Percentiles rank a stretch among this genome's conserved stretches.
These are phyloP conservation scores for Montipora capitata DNA, from an alignment of 92 coral and sea anemone genomes.

Conservation along the genomic window DNA sequence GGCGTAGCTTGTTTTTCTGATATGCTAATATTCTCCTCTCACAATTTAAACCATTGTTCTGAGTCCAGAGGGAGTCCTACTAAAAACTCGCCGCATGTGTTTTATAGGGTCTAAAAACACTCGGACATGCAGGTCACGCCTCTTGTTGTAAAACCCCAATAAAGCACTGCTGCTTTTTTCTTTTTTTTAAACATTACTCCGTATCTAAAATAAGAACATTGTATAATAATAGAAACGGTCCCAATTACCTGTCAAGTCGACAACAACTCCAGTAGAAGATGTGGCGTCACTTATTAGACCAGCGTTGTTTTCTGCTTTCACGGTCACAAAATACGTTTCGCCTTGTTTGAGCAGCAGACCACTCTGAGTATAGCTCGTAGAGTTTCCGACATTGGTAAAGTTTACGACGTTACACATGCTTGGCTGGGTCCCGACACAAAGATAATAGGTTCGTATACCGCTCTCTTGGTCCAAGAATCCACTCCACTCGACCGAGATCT, in stretches of 20 bases:
- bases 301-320: slow-evolving; percentile 86
- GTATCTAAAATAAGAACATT: no score
- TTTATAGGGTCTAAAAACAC: no score
- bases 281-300: slow-evolving; percentile 74
- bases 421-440: slow-evolving; percentile 87
- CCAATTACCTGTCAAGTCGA: slow-evolving; percentile 91
- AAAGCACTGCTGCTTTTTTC: no score
- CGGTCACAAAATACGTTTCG: slow-evolving; percentile 84
- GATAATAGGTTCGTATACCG: slow-evolving; percentile 62
- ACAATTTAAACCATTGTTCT: no score
- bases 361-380: slow-evolving; percentile 63
- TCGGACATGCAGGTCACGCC: no score
- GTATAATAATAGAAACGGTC: background rate
- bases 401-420: slow-evolving; percentile 75
- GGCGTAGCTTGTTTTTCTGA: no score
- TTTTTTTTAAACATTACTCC: no score
- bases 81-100: no score
- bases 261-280: slow-evolving; percentile 88
- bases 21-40: no score
- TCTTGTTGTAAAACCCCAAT: no score
- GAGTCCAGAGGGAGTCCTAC: no score
- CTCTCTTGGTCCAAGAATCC: slow-evolving; percentile 95
- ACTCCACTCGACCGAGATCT: slow-evolving; percentile 77
- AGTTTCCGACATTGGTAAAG: slow-evolving; percentile 70
- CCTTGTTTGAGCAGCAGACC: slow-evolving; percentile 64